phyloP scores from a whole-genome alignment of 2,888 invertebrate species.

The Seira sanloemensis region DNA sequence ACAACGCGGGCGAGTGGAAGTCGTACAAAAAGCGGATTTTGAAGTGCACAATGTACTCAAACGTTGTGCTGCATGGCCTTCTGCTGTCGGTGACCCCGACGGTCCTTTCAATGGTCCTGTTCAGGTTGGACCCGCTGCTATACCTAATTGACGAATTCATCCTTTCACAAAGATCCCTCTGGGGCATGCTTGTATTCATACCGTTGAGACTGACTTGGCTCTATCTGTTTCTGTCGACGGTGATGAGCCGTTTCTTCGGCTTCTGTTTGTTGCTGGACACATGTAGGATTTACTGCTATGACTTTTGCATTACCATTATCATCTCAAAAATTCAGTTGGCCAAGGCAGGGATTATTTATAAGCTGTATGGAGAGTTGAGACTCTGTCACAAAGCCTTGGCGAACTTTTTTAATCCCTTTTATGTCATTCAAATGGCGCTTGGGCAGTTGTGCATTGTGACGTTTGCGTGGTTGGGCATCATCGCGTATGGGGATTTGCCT shows the following conservation, averaged over 20 bases:
- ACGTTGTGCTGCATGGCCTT: neutral
- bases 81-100: neutral
- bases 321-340: neutral
- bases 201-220: neutral
- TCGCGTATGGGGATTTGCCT: neutral
- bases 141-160: neutral
- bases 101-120: neutral
- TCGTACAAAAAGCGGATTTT: neutral
- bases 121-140: neutral
- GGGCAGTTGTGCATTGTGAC: neutral
- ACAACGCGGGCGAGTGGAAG: neutral
- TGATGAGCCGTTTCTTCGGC: neutral
- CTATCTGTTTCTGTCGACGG: neutral
- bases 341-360: neutral
- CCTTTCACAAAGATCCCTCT: neutral
- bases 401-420: constrained; percentile 5
- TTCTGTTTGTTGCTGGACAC: neutral
- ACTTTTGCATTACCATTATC: neutral
- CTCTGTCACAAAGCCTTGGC: neutral
- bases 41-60: neutral
- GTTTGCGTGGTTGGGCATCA: constrained; percentile 4
- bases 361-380: neutral
- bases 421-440: neutral
- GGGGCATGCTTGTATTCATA: neutral
- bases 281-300: neutral